Evolutionary conservation across 2,888 invertebrate species (phyloP), one percentile per base, ranked within the genome.

Genomic region (Elysia crispata): DNA sequence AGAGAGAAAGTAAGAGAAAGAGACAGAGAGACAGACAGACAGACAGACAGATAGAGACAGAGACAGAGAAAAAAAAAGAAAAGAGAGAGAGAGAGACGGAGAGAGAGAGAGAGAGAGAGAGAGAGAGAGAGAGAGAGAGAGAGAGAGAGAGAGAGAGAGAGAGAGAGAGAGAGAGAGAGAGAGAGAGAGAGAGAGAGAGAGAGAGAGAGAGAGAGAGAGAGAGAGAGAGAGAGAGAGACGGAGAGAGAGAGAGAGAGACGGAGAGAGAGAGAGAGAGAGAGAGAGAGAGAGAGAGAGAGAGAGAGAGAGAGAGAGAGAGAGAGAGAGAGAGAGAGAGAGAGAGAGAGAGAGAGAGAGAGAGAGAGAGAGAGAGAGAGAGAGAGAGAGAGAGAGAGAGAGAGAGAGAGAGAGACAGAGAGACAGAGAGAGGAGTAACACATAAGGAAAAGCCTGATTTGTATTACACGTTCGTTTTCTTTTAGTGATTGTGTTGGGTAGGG

Each of bases 321-420:
- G 60, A 62, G 23, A 64, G n/a, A 41, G 23, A 76, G 60, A 64
- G 33, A 76, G 31, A 76, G 23, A 76, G 33, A 62, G 33, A 76
- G 60, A 31, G 41, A 25, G 60, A 60, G 15, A 60, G 60, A 60
- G 15, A 60, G 60, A 60, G 60, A 13, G 60, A 13, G 60, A 60
- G 60, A 41, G 41, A 41, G 3, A 41, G 41, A 41, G 41, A 41
- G 5, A 11, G 41, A 41, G 41, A 41, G 41, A 11, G 41, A 41
- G 5, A 41, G 11, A 3, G 41, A 41, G 41, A 41, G 11, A 41
- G 41, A 41, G 41, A 41, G 41, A 41, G 41, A 41, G 5, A 6
- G 41, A 41, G 41, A 11, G 41, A 41, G 41, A 41, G 3, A 41
- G 41, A 41, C 5, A 41, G 41, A 41, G 41, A 41, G 41, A 41